phyloP scores from a whole-genome alignment of 1,140 invertebrate species.

The Ceratina australensis region DNA sequence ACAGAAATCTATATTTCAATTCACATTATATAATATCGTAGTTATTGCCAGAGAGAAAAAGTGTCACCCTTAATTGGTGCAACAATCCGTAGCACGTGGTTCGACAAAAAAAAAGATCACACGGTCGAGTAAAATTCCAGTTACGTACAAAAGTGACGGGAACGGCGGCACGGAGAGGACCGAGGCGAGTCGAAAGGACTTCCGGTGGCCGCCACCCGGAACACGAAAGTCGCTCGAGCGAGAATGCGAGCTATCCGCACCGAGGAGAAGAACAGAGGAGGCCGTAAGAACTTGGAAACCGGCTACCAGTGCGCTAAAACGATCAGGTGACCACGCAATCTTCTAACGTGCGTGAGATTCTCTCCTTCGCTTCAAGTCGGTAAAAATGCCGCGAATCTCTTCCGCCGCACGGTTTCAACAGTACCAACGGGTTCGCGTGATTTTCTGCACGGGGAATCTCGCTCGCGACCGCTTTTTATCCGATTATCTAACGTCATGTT shows the following conservation, averaged over 20 bases:
- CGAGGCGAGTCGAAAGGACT: constrained; percentile 64
- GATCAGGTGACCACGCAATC: constrained; percentile 24
- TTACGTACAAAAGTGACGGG: constrained; percentile 24
- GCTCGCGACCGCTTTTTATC: not conserved
- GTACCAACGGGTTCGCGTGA: not conserved
- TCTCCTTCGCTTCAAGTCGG: not conserved
- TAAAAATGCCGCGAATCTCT: not conserved
- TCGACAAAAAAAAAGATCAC: not conserved
- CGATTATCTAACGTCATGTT: not conserved
- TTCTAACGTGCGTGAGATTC: not conserved
- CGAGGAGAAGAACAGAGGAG: constrained; percentile 5
- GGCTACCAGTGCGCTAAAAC: constrained; percentile 8
- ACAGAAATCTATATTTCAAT: too few relatives aligned
- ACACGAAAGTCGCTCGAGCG: constrained; percentile 64
- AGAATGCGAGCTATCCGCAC: constrained; percentile 14
- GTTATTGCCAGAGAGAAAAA: too few relatives aligned
- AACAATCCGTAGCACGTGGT: not conserved
- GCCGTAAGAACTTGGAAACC: not conserved
- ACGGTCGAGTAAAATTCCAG: not conserved
- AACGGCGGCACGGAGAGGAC: constrained; percentile 29
- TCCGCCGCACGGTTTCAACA: not conserved
- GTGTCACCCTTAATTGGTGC: too few relatives aligned
- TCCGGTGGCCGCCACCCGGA: constrained; percentile 68
- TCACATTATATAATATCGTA: too few relatives aligned
- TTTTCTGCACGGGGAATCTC: constrained; percentile 1